Conservation (phyloP, 2,113 vertebrate genomes). For the Tor tambroides region DNA sequence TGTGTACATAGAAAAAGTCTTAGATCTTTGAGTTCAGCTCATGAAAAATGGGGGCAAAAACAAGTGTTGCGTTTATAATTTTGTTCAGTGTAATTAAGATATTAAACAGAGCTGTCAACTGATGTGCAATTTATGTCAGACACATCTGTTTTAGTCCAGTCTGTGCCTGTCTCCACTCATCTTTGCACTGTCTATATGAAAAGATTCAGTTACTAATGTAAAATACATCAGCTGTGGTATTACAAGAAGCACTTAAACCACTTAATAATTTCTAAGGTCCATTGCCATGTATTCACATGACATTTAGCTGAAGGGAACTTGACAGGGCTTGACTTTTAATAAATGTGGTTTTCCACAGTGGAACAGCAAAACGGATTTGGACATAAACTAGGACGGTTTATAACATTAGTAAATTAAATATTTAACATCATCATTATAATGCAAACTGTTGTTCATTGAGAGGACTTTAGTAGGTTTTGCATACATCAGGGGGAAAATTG, state of each 20-base stretch:
- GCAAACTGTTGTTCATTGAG: background rate
- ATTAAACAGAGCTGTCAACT: constrained; percentile 63
- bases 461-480: background rate
- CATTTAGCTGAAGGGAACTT: constrained; percentile 65
- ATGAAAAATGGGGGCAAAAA: too few relatives aligned
- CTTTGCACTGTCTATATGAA: constrained; percentile 59
- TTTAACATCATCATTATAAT: constrained; percentile 66
- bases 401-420: constrained; percentile 70
- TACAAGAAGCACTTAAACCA: constrained; percentile 77
- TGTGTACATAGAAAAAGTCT: too few relatives aligned
- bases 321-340: constrained; percentile 71
- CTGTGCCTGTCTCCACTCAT: constrained; percentile 23
- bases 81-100: too few relatives aligned
- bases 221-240: constrained; percentile 75
- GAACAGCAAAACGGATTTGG: constrained; percentile 67
- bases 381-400: constrained; percentile 68
- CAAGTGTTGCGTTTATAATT: too few relatives aligned
- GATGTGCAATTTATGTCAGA: constrained; percentile 45
- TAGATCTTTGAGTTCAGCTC: too few relatives aligned
- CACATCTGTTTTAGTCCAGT: constrained; percentile 53
- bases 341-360: constrained; percentile 66
- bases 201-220: constrained; percentile 72
- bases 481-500: constrained; percentile 1
- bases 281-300: constrained; percentile 54
- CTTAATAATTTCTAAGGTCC: constrained; percentile 78